Evolutionary conservation across 2,113 vertebrate genomes (phyloP).

Genomic region (Triplophysa dalaica): DNA sequence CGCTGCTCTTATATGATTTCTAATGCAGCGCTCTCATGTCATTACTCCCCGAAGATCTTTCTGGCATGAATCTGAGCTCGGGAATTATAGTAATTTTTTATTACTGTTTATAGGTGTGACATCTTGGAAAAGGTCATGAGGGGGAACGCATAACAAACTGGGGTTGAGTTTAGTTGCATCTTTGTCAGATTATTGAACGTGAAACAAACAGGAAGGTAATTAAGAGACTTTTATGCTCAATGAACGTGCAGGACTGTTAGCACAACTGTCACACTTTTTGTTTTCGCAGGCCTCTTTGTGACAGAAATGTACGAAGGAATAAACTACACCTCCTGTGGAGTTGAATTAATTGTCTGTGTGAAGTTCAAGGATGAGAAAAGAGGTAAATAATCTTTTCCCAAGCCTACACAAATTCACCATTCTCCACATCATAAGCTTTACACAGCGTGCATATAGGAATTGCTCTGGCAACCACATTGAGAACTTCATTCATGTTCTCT

Average conservation of each 20-base stretch:
- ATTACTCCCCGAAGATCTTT: slow-evolving; percentile 25
- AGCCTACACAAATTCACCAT: no score
- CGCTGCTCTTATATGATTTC: slow-evolving; percentile 27
- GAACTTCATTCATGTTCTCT: no score
- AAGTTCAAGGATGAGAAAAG: no score
- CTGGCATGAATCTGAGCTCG: slow-evolving; percentile 37
- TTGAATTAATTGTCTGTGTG: not conserved
- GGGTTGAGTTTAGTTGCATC: slow-evolving; percentile 12
- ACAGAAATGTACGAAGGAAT: not conserved
- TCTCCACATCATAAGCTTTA: no score
- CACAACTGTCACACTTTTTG: not conserved
- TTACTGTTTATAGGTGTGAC: slow-evolving; percentile 23
- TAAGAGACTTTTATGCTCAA: not conserved
- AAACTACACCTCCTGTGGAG: not conserved
- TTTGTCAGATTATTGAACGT: not conserved
- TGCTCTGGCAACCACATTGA: no score
- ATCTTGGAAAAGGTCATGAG: slow-evolving; percentile 28
- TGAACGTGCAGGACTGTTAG: not conserved
- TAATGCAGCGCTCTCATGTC: not conserved
- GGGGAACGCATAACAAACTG: not conserved
- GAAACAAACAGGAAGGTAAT: slow-evolving; percentile 27
- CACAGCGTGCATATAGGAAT: no score
- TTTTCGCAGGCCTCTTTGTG: not conserved
- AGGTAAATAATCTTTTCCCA: no score
- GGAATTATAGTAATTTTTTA: slow-evolving; percentile 11